phyloP scores from a whole-genome alignment of 2,797 vertebrate genomes.

The Alectoris magna region DNA sequence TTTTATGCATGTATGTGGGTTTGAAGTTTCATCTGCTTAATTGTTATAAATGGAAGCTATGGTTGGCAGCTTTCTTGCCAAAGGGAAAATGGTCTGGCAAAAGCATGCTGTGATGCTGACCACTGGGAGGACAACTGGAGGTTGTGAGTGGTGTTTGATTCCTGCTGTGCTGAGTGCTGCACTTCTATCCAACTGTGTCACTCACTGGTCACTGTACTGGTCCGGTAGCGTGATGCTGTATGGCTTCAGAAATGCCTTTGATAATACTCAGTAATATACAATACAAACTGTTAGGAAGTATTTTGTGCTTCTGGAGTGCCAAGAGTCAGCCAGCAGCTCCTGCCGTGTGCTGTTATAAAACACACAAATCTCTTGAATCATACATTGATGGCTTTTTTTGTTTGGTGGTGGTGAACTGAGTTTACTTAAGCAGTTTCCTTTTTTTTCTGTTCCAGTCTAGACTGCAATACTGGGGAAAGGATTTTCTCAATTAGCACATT shows the following conservation, averaged over 20 bases:
- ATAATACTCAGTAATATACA: background rate
- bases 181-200: background rate
- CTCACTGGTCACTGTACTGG: background rate
- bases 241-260: background rate
- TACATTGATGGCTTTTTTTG: background rate
- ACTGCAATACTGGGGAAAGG: background rate
- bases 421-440: conserved; percentile 2
- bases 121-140: background rate
- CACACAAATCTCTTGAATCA: conserved; percentile 37
- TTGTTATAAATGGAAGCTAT: background rate
- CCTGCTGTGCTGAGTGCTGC: background rate
- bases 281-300: background rate
- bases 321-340: conserved; percentile 17
- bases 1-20: background rate
- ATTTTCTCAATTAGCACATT: background rate
- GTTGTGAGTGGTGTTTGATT: background rate
- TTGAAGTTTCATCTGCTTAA: conserved; percentile 15
- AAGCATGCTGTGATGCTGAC: background rate
- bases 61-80: background rate
- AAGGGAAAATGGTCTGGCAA: background rate
- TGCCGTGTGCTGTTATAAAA: background rate
- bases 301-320: background rate
- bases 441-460: background rate
- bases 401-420: background rate
- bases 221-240: background rate